phyloP scores from a whole-genome alignment of 2,797 vertebrate genomes.

The Eospalax fontanierii region DNA sequence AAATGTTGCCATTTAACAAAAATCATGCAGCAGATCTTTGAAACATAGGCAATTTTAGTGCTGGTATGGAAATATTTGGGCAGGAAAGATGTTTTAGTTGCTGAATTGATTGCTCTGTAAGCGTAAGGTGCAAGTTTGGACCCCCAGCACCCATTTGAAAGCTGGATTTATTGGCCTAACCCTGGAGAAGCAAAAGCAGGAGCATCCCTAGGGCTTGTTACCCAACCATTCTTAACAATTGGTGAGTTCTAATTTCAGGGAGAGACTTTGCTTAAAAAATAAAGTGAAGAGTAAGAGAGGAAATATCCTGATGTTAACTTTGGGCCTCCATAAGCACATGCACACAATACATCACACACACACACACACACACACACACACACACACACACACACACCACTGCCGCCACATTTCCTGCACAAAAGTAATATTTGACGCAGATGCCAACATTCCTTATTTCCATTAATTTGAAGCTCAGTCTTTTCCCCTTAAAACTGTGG shows the following conservation, averaged over 20 bases:
- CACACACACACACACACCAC: background rate
- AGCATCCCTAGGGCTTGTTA: background rate
- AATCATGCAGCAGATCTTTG: constrained; percentile 8
- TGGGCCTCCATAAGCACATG: background rate
- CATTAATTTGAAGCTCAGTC: constrained; percentile 44
- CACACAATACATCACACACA: fast-evolving
- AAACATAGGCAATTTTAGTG: background rate
- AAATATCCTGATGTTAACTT: background rate
- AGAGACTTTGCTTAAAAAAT: background rate
- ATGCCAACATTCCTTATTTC: background rate
- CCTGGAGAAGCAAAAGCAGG: background rate
- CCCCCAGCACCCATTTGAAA: background rate
- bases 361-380: background rate
- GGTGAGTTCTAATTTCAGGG: background rate
- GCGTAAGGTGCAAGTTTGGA: fast-evolving
- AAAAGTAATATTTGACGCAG: background rate
- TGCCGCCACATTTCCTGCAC: no score
- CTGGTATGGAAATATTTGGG: background rate
- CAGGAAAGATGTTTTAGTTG: background rate
- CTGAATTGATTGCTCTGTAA: background rate
- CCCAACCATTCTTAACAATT: no score
- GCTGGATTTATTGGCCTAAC: background rate
- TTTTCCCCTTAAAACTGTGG: background rate
- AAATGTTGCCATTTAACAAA: constrained; percentile 67
- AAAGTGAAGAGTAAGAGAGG: background rate